Percentiles rank a stretch among this genome's conserved stretches.
Conservation (phyloP, 1,140 invertebrate genomes). For the Lethrus apterus region DNA sequence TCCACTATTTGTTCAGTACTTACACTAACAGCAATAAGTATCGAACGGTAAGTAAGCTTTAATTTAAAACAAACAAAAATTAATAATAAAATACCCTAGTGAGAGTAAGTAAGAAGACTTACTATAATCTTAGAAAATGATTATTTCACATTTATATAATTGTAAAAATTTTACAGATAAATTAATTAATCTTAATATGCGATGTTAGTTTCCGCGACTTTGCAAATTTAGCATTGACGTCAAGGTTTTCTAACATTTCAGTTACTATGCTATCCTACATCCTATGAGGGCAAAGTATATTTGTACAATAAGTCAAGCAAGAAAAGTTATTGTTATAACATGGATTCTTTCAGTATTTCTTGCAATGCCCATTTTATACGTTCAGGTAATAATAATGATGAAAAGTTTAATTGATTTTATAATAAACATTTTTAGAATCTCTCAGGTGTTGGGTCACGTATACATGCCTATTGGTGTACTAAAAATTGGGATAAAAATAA, state of each 20-base stretch:
- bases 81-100: neutral
- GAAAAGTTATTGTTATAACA: conserved; percentile 53
- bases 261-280: conserved; percentile 71
- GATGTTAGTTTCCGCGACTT: too few relatives aligned
- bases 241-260: too few relatives aligned
- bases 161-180: too few relatives aligned
- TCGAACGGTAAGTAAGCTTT: conserved; percentile 56
- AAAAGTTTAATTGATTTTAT: neutral
- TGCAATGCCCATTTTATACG: conserved; percentile 51
- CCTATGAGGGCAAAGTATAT: conserved; percentile 67
- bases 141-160: too few relatives aligned
- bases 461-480: conserved; percentile 55
- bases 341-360: conserved; percentile 56
- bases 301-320: conserved; percentile 62
- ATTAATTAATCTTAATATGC: too few relatives aligned
- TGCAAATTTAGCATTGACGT: too few relatives aligned
- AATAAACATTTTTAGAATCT: conserved; percentile 43
- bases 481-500: conserved; percentile 46
- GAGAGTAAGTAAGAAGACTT: too few relatives aligned
- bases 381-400: conserved; percentile 44
- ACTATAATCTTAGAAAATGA: too few relatives aligned
- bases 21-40: conserved; percentile 69
- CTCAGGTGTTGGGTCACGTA: conserved; percentile 46
- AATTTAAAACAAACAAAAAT: conserved; percentile 1
- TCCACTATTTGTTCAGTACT: conserved; percentile 69